Evolutionary conservation across 2,888 invertebrate genomes (phyloP).

Genomic region (Rhimphoctona megacephalus): DNA sequence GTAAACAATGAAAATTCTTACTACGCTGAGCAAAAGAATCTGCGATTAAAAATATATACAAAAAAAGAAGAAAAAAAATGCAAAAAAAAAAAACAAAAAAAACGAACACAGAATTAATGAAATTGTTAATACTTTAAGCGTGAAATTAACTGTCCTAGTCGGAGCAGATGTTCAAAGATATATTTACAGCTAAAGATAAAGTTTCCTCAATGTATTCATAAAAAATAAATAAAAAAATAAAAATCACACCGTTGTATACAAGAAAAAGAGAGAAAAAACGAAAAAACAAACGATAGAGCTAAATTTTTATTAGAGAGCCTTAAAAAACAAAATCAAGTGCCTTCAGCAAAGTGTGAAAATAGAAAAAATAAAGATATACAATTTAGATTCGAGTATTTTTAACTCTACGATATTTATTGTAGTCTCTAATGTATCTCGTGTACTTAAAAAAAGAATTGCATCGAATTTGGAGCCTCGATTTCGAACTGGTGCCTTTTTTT

Average conservation of each 20-base stretch:
- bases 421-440: slow-evolving; percentile 54
- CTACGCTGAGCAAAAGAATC: slow-evolving; percentile 30
- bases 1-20: slow-evolving; percentile 45
- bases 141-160: slow-evolving; percentile 74
- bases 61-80: slow-evolving; percentile 21
- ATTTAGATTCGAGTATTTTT: slow-evolving; percentile 52
- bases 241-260: slow-evolving; percentile 47
- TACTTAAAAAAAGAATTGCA: slow-evolving; percentile 62
- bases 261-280: slow-evolving; percentile 25
- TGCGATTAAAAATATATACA: slow-evolving; percentile 26
- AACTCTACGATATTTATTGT: slow-evolving; percentile 65
- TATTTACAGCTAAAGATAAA: slow-evolving; percentile 73
- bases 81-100: slow-evolving; percentile 16
- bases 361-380: slow-evolving; percentile 33
- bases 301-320: slow-evolving; percentile 49
- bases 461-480: slow-evolving; percentile 47
- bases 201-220: slow-evolving; percentile 64
- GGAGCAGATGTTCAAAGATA: slow-evolving; percentile 74
- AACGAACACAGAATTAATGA: slow-evolving; percentile 15
- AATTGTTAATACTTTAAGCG: slow-evolving; percentile 68
- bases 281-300: slow-evolving; percentile 1
- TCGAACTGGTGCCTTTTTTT: neutral
- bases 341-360: slow-evolving; percentile 40
- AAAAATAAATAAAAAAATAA: slow-evolving; percentile 39
- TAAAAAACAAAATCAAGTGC: slow-evolving; percentile 56